Evolutionary conservation across 2,797 vertebrate species (phyloP).

Genomic region (Typhlichthys eigenmanni): DNA sequence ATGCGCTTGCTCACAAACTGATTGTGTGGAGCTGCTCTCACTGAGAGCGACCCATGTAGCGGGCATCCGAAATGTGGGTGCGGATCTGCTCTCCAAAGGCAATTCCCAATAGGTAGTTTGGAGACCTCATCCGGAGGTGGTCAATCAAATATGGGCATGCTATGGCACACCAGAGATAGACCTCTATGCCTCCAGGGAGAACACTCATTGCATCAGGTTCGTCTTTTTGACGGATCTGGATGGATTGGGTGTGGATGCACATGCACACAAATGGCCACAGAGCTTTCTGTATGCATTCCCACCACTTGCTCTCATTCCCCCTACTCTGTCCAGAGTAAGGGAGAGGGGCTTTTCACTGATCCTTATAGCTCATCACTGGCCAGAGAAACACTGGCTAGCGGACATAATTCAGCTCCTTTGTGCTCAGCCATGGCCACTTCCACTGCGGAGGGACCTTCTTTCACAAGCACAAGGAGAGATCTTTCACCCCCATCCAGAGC

Average conservation of each 20-base stretch:
- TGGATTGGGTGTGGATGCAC: neutral
- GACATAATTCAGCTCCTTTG: neutral
- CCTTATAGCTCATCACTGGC: neutral
- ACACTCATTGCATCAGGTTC: no score
- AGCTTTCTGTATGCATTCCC: neutral
- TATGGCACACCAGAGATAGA: no score
- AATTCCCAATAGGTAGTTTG: no score
- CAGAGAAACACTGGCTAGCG: neutral
- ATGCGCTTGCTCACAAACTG: no score
- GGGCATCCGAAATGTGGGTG: no score
- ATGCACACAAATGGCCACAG: neutral
- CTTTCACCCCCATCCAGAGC: neutral
- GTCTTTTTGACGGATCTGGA: no score
- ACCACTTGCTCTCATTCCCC: neutral
- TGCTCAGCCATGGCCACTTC: neutral
- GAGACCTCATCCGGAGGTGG: no score
- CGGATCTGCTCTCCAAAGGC: no score
- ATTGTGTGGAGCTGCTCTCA: no score
- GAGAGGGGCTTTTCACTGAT: neutral
- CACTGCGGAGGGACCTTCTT: neutral
- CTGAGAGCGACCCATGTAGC: no score
- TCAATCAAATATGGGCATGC: no score
- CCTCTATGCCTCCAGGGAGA: no score
- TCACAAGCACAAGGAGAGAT: conserved; percentile 1
- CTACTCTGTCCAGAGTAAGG: neutral